Conservation (phyloP, 2,888 invertebrate species). For the Agonopterix heracliana region DNA sequence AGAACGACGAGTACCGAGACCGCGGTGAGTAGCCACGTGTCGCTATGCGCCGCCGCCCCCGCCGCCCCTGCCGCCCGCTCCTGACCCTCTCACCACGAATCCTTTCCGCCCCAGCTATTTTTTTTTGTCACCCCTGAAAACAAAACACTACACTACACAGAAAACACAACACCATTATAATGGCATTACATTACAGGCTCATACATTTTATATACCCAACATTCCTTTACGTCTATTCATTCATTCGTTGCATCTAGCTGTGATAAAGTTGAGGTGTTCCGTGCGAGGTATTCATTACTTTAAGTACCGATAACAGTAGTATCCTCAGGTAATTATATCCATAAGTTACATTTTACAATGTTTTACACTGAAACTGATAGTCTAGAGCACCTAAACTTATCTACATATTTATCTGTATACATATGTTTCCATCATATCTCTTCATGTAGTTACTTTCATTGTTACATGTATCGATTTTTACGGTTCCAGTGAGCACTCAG, state of each 20-base stretch:
- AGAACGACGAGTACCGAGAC: constrained; percentile 75
- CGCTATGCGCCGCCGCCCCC: constrained; percentile 12
- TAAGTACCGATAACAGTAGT: constrained; percentile 23
- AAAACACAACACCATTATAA: constrained; percentile 4
- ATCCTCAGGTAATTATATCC: constrained; percentile 26
- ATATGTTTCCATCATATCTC: constrained; percentile 45
- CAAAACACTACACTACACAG: constrained; percentile 9
- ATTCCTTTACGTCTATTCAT: constrained; percentile 20
- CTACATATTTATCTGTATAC: constrained; percentile 32
- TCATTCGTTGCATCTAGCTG: constrained; percentile 34
- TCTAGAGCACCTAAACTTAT: constrained; percentile 71
- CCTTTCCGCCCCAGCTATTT: constrained; percentile 60
- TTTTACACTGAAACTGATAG: constrained; percentile 50
- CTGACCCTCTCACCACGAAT: constrained; percentile 52
- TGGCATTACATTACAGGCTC: not conserved
- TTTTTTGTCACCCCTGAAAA: constrained; percentile 40
- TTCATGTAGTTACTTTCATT: constrained; percentile 43
- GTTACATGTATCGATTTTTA: constrained; percentile 18
- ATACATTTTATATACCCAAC: constrained; percentile 10
- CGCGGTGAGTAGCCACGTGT: constrained; percentile 73
- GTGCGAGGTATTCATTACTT: constrained; percentile 61
- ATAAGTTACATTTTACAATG: constrained; percentile 35
- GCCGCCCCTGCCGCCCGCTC: constrained; percentile 35
- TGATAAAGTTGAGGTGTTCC: constrained; percentile 72
- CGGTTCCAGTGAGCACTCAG: constrained; percentile 16